Base-by-base conservation (phyloP, 1,140 invertebrate genomes). In the Zaprionus kolodkinae region DNA sequence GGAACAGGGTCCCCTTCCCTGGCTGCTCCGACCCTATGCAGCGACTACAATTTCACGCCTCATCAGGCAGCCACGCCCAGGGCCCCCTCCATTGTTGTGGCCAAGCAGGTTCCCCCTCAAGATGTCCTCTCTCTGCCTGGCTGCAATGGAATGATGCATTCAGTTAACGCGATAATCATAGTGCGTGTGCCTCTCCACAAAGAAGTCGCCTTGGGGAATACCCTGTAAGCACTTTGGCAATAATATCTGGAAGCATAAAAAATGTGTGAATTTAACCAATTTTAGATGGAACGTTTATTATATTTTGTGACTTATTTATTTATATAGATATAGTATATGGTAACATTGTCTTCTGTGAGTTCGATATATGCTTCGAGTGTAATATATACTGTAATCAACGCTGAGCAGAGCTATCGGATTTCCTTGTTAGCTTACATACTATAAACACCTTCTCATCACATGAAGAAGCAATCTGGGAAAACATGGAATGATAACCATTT, bases 1-100 rank as follows among this genome's bases (percentile, higher is more conserved):
- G 15, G 17, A 7, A 48, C 6, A 10, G 45, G 13, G 4, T 6
- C 27, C 27, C 3, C 27, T 30, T 30, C 2, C 1, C 27, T 30
- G 27, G 2, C 21, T 21, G 36, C 36, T 11, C 5, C 38, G 17
- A 10, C 43, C 43, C 43, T 48, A 17, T 5, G 21, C 11, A 45
- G 40, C 45, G 17, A 62, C 35, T 64, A 33, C 62, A 52, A 54
- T 13, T 65, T 17, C 62, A 55, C 52, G 27, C 25, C 52, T 50
- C 45, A 50, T 50, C 17, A 50, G 12, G 12, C 11, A 38, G 4
- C 12, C 5, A 1, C 2, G 11, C 38, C 38, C 33, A 21, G 21
- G 21, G 1, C 21, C 21, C n/a, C n/a, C 33, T 9, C 33, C 7
- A 6, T 4, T 2, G 7, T 9, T 40, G 38, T 13, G 38, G 38